Evolutionary conservation across 64 coral and sea anemone genomes (phyloP), one percentile per base, ranked within the genome.

Genomic region (Pocillopora damicornis): DNA sequence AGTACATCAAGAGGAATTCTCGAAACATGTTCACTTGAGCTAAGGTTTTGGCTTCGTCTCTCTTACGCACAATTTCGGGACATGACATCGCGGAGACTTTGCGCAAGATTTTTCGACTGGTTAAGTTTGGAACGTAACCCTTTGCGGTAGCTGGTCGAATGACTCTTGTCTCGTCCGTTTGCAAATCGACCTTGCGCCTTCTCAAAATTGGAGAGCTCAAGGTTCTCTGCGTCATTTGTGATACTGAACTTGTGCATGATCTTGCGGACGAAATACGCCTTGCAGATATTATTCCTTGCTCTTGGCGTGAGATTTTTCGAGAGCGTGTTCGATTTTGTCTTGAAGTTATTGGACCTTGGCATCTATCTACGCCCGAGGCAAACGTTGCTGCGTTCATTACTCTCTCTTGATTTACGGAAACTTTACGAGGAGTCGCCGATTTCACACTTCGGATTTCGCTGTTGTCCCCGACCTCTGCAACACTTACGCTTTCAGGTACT

Each of bases 1-100:
- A 74, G n/a, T 93, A 93, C 91, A 83, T 93, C 51, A 93, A 60
- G 35, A 93, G 45, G 63, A 93, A 93, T 51, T 93, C 91, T 18
- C 91, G 81, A 22, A 85, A 72, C 65, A 72, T 68, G 6, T 84
- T 82, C 1, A 84, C 61, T 3, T 93, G 86, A 1, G 20, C 60
- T 11, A 83, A 75, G 61, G 14, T 85, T 72, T 76, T 84, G 17
- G 63, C 81, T 38, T 85, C 17, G 15, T 57, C 18, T 57, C 68
- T 85, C 15, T 58, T 36, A 20, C 22, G 13, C 8, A 18, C 25
- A 85, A 73, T 51, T 13, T 18, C 42, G 1, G 65, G 22, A 26
- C 63, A 85, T 9, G 45, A 85, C 18, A 72, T 57, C 1, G 65
- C 65, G 20, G 35, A 73, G 15, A 38, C 37, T 13, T 73, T 85